Evolutionary conservation across 1,140 invertebrate genomes (phyloP).

Genomic region (Pogonus chalceus): DNA sequence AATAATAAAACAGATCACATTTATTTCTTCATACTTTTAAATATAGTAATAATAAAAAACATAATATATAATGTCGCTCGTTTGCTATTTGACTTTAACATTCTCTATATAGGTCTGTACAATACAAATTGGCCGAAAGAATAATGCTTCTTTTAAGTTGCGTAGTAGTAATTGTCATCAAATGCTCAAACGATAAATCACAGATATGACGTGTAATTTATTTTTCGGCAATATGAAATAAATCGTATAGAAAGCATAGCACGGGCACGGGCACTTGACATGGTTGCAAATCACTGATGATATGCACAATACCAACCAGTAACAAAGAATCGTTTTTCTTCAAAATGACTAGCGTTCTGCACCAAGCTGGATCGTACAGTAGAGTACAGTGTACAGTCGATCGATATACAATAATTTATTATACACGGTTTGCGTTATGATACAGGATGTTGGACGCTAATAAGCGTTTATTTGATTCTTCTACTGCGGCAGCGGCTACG

Average conservation of each 20-base stretch:
- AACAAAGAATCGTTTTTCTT: not conserved
- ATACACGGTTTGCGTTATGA: too few relatives aligned
- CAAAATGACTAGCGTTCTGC: conserved; percentile 10
- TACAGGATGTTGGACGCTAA: too few relatives aligned
- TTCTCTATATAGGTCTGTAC: too few relatives aligned
- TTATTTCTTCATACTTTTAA: too few relatives aligned
- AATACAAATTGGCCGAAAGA: too few relatives aligned
- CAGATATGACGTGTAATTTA: not conserved
- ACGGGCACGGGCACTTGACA: not conserved
- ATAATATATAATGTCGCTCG: too few relatives aligned
- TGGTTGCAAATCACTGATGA: not conserved
- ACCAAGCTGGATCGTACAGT: not conserved
- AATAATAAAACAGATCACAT: conserved; percentile 5
- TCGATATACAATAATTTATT: too few relatives aligned
- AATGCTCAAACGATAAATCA: conserved; percentile 4
- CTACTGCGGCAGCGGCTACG: too few relatives aligned
- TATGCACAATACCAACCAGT: conserved; percentile 1
- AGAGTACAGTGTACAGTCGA: not conserved
- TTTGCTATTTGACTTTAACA: too few relatives aligned
- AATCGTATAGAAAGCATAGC: not conserved
- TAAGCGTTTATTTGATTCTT: too few relatives aligned
- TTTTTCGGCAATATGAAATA: not conserved
- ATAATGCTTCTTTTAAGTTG: too few relatives aligned
- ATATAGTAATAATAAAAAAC: too few relatives aligned
- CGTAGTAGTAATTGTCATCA: not conserved